phyloP scores from a whole-genome alignment of 2,888 invertebrate genomes.

The Hypena proboscidalis region DNA sequence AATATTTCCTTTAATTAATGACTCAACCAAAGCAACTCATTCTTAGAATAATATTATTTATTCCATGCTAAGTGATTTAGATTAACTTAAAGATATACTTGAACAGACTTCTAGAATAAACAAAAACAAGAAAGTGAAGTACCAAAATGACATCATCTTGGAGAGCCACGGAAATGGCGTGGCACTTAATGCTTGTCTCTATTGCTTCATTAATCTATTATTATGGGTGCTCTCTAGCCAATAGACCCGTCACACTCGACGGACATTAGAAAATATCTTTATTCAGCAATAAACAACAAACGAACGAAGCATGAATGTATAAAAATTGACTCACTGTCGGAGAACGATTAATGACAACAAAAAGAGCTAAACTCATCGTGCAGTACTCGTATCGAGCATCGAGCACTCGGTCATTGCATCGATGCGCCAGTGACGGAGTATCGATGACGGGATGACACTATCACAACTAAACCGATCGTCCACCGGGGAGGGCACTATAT shows the following conservation, averaged over 20 bases:
- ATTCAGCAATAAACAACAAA: conserved; percentile 37
- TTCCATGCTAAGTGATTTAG: too few relatives aligned
- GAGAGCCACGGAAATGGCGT: conserved; percentile 14
- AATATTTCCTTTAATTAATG: conserved; percentile 44
- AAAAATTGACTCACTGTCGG: conserved; percentile 49
- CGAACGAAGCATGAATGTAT: conserved; percentile 35
- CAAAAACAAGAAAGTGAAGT: conserved; percentile 15
- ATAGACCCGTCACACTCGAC: conserved; percentile 38
- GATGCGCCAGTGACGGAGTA: conserved; percentile 44
- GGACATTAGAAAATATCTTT: conserved; percentile 41
- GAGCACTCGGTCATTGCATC: conserved; percentile 47
- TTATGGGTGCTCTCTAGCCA: conserved; percentile 18
- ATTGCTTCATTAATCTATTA: conserved; percentile 35
- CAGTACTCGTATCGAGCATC: conserved; percentile 56
- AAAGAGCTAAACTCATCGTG: conserved; percentile 64
- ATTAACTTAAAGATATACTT: too few relatives aligned
- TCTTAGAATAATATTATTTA: conserved; percentile 24
- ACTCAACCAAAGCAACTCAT: conserved; percentile 32
- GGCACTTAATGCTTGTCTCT: conserved; percentile 26
- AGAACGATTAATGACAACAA: conserved; percentile 59
- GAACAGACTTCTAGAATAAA: not conserved
- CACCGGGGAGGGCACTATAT: conserved; percentile 75
- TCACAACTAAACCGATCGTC: conserved; percentile 70
- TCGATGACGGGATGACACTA: conserved; percentile 65
- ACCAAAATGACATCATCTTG: conserved; percentile 17